Evolutionary conservation across 2,888 invertebrate genomes (phyloP), one percentile per base, ranked within the genome.

Genomic region (Sarcophaga variegata): DNA sequence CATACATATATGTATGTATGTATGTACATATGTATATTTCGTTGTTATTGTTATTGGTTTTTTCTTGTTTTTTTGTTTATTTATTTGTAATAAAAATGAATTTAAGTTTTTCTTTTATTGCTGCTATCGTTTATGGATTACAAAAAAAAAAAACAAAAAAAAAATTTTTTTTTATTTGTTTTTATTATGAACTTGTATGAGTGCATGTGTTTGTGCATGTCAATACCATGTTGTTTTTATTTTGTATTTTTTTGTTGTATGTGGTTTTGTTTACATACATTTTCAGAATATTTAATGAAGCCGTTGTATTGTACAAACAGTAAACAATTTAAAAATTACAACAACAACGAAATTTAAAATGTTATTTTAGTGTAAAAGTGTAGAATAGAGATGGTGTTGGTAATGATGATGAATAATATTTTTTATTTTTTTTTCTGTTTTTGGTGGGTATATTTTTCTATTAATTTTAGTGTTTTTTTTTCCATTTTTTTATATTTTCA

Each of bases 221-320:
- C 37, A 10, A 37, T 37, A 10, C 37, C 37, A 37, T 10, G 37
- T 37, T 37, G 10, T 37, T 37, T 37, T 37, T 6, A 5, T 37
- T 37, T 22, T 74, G 64, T 80, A 47, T 47, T 22, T 67, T 27
- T 69, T 47, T n/a, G 20, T 70, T 20, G 54, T 45, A 37, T 37
- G 20, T 67, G n/a, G 22, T 79, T 71, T 79, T 71, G 79, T 71
- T 70, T 74, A 67, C 78, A 64, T 54, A 81, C 77, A 81, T 85
- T 69, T 85, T 81, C 59, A 77, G 85, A 81, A 85, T 85, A 74
- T 81, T 78, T 81, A 85, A 85, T 85, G 85, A 85, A 81, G 77
- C 85, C 81, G 72, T 85, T 85, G 27, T 37, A 37, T 81, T 81
- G 81, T 81, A 74, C 81, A 77, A 81, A 72, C 72, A 72, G 85